These are phyloP conservation scores for Micromussa lordhowensis DNA, from an alignment of 92 coral and sea anemone species.

Conservation along the genomic window DNA sequence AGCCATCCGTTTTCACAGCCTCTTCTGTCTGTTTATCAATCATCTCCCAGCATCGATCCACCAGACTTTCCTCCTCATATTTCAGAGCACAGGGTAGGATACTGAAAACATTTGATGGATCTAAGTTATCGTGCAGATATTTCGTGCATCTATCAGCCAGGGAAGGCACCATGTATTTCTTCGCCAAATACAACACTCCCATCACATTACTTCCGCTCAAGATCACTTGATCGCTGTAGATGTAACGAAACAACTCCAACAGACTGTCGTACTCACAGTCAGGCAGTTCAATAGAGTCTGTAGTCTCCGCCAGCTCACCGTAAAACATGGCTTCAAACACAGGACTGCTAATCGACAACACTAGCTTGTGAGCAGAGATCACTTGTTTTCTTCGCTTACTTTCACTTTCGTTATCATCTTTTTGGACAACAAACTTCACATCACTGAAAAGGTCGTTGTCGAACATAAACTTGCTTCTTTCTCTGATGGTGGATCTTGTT, in stretches of 20 bases:
- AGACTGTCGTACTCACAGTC: conserved; percentile 57
- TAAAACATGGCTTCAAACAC: conserved; percentile 73
- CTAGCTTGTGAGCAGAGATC: conserved; percentile 58
- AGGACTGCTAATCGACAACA: conserved; percentile 56
- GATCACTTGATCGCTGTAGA: conserved; percentile 63
- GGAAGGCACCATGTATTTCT: conserved; percentile 66
- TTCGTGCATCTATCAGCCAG: conserved; percentile 49
- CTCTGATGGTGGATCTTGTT: conserved; percentile 60
- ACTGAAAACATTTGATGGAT: not conserved
- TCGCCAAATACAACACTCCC: conserved; percentile 58
- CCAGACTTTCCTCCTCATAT: not conserved
- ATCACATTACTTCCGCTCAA: conserved; percentile 49
- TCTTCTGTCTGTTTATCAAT: not conserved
- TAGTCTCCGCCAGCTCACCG: conserved; percentile 56
- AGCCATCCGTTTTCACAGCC: not conserved
- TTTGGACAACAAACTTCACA: conserved; percentile 44
- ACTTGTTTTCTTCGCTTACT: too few species aligned
- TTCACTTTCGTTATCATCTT: too few species aligned
- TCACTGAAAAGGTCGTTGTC: conserved; percentile 61
- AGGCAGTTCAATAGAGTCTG: conserved; percentile 36
- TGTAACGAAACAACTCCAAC: conserved; percentile 53
- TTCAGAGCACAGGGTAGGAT: not conserved
- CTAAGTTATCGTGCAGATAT: not conserved
- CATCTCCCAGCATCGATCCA: not conserved
- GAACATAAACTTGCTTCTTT: conserved; percentile 65